Evolutionary conservation across 2,797 vertebrate species (phyloP), one percentile per base, ranked within the genome.

Genomic region (Myiothlypis coronata): DNA sequence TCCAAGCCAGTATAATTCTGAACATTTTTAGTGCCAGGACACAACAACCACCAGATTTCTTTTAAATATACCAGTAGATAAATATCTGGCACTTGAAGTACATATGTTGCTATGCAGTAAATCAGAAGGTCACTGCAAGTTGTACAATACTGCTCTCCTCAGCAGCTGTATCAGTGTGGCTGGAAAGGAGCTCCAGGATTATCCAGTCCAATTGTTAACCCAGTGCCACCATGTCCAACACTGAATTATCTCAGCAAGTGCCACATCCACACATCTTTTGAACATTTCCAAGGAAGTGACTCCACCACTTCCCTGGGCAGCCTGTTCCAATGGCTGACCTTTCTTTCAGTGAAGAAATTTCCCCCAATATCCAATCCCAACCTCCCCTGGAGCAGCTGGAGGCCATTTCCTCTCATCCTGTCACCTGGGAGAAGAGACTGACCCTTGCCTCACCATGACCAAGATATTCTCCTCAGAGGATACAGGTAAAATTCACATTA

Each of bases 401-500:
- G 18, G 30, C 46, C 52, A 35, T 65, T 72, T 83, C 26, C 46
- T 67, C 59, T 37, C 32, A 4, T 53, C 30, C 46, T 59, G 34
- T n/a, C 46, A 53, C 30, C 30, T 3, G 27, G 34, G 9, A 47
- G 53, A 78, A 60, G 22, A 55, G 23, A 72, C 16, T 2, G 2
- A 72, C 5, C 34, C 26, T 26, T 2, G 18, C 9, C 34, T 71
- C 39, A 57, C 22, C 13, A 26, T 3, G 11, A 65, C 21, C 34
- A 88, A 83, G 43, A 46, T 10, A 71, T 6, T 68, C 20, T 55
- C 18, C 28, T 21, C 44, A 47, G 44, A 63, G 39, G 53, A 79
- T 9, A 43, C 0, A 87, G 30, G 13, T 28, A n/a, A 76, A 94
- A 72, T 10, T 55, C 43, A 28, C 0, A 0, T 9, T 28, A 71